A percentile compares a stretch with the other conserved stretches of the same genome.
phyloP scores from a whole-genome alignment of 2,113 vertebrate genomes.

The Sceloporus tristichus region DNA sequence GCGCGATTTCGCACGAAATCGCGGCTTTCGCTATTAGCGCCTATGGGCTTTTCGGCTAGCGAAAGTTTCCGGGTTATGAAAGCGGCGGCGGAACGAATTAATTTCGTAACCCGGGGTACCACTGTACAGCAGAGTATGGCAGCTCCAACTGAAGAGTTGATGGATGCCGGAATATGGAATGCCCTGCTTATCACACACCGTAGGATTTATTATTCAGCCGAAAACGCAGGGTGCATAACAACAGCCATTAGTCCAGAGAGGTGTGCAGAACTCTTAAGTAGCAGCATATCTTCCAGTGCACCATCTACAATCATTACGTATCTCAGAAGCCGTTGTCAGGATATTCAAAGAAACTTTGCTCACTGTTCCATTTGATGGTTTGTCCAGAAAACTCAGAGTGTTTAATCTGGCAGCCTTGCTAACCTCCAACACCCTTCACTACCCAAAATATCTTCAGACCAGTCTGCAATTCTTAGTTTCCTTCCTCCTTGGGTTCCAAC shows the following conservation, averaged over 20 bases:
- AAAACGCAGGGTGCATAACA: neutral
- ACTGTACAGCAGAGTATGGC: neutral
- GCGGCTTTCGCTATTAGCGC: no score
- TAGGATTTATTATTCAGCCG: no score
- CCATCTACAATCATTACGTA: slow-evolving; percentile 57
- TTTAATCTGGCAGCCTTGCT: slow-evolving; percentile 54
- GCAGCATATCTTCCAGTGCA: neutral
- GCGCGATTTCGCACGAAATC: no score
- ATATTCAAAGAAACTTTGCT: slow-evolving; percentile 15
- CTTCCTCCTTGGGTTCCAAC: slow-evolving; percentile 60
- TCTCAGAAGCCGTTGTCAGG: slow-evolving; percentile 41
- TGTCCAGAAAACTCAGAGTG: slow-evolving; percentile 60
- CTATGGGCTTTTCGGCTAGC: no score
- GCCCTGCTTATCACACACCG: neutral
- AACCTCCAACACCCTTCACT: neutral
- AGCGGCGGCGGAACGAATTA: no score
- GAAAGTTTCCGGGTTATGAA: no score
- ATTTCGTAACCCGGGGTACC: no score
- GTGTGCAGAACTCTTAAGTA: neutral
- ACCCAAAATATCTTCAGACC: slow-evolving; percentile 59
- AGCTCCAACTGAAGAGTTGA: neutral
- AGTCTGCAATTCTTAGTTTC: slow-evolving; percentile 58
- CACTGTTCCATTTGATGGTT: slow-evolving; percentile 33
- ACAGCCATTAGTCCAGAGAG: neutral
- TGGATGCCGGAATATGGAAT: neutral